A percentile compares a stretch with the other conserved stretches of the same genome.
Conservation (phyloP, 1,140 invertebrate species). For the Cephus cinctus region DNA sequence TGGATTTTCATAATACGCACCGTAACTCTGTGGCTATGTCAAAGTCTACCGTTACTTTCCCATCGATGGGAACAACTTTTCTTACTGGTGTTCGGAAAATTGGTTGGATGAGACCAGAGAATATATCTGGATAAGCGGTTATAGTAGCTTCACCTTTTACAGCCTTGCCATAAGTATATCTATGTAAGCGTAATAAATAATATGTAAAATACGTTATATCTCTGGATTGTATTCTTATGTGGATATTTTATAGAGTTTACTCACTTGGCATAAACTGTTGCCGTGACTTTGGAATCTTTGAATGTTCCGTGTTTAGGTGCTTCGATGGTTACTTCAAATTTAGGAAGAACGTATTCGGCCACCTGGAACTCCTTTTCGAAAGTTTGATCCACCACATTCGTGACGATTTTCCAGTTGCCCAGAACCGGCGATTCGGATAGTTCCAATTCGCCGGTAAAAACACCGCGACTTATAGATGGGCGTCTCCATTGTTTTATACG, state of each 20-base stretch:
- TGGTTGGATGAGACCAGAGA: conserved; percentile 75
- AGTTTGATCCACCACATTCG: conserved; percentile 61
- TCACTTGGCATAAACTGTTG: conserved; percentile 83
- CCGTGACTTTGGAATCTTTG: conserved; percentile 72
- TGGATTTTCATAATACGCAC: conserved; percentile 38
- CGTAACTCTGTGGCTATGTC: conserved; percentile 69
- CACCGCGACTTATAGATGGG: conserved; percentile 69
- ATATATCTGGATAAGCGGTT: conserved; percentile 74
- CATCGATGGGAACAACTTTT: conserved; percentile 81
- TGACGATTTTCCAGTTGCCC: conserved; percentile 85
- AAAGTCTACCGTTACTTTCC: conserved; percentile 73
- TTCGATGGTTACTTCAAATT: conserved; percentile 84
- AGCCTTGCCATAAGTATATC: conserved; percentile 80
- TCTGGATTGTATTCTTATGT: too few species aligned
- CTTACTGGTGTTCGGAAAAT: conserved; percentile 71
- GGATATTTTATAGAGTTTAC: conserved; percentile 23
- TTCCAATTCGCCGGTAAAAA: conserved; percentile 76
- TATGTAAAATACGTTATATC: too few species aligned
- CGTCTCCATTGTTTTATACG: conserved; percentile 78
- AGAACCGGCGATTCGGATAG: conserved; percentile 83
- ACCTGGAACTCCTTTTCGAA: conserved; percentile 76
- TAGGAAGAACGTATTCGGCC: conserved; percentile 90
- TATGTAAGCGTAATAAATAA: conserved; percentile 39
- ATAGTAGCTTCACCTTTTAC: conserved; percentile 78
- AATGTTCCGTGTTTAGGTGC: conserved; percentile 79